Conservation (phyloP, 2,797 vertebrate genomes). For the Fundulus diaphanus region DNA sequence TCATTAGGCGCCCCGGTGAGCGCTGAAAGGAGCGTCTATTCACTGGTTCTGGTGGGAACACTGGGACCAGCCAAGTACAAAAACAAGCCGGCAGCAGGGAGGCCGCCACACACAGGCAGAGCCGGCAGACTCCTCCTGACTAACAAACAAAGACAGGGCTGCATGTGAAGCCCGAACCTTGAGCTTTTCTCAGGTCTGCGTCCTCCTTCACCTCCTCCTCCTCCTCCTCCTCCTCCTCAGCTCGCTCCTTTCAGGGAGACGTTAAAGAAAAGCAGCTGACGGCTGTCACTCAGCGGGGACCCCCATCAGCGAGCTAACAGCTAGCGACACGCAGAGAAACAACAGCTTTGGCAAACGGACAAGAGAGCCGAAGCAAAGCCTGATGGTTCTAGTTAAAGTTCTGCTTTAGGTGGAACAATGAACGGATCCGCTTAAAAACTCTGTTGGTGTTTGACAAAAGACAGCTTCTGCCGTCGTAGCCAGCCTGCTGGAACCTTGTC, state of each 20-base stretch:
- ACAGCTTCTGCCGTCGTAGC: neutral
- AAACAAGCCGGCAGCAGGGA: conserved; percentile 41
- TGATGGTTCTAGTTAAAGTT: no score
- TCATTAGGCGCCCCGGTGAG: conserved; percentile 63
- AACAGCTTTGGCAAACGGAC: neutral
- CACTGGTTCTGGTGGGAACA: conserved; percentile 60
- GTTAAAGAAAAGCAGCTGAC: conserved; percentile 38
- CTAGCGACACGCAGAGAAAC: conserved; percentile 2
- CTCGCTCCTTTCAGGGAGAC: conserved; percentile 9
- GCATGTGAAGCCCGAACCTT: conserved; percentile 41
- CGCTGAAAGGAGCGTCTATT: conserved; percentile 58
- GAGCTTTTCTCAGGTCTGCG: conserved; percentile 9
- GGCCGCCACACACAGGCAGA: conserved; percentile 25
- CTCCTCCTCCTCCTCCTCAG: conserved; percentile 2
- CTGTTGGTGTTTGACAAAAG: neutral
- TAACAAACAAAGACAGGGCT: conserved; percentile 48
- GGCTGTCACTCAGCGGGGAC: conserved; percentile 48
- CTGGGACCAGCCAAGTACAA: conserved; percentile 48
- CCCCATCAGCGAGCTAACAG: neutral
- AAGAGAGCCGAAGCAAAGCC: no score
- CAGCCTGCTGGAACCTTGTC: no score
- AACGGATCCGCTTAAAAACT: neutral
- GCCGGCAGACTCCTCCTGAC: conserved; percentile 16
- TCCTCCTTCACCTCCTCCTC: conserved; percentile 24
- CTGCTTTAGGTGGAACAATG: neutral